A percentile compares a stretch with the other conserved stretches of the same genome.
These are phyloP conservation scores for Saccopteryx leptura DNA, from an alignment of 2,113 vertebrate genomes.

Conservation along the genomic window DNA sequence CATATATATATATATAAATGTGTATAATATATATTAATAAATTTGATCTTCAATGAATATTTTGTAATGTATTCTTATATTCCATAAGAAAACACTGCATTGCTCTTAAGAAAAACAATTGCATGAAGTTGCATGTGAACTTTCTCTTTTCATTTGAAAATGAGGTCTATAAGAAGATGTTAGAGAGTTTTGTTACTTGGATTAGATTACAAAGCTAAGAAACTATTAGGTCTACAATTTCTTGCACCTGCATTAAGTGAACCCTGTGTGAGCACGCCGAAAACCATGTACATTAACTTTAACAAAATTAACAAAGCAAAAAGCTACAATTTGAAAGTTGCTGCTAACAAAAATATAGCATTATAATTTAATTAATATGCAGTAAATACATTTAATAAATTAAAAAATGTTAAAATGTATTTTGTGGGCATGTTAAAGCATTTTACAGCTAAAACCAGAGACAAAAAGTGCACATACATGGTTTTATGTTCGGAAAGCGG, in stretches of 20 bases:
- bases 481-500: conserved; percentile 98
- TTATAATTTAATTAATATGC: neutral
- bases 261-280: conserved; percentile 78
- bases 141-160: conserved; percentile 80
- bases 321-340: conserved; percentile 60
- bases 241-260: conserved; percentile 88
- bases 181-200: conserved; percentile 83
- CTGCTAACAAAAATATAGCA: conserved; percentile 69
- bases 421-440: conserved; percentile 44
- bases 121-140: conserved; percentile 75
- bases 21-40: neutral
- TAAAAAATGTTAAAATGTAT: conserved; percentile 41
- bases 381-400: conserved; percentile 66
- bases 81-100: conserved; percentile 73
- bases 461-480: conserved; percentile 91
- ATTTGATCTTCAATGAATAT: conserved; percentile 82
- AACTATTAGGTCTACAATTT: conserved; percentile 86
- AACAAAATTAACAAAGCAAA: conserved; percentile 68
- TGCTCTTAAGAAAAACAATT: conserved; percentile 76
- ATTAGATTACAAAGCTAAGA: conserved; percentile 90
- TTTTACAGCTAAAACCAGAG: neutral
- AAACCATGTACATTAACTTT: conserved; percentile 76
- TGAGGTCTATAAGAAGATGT: conserved; percentile 79
- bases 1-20: conserved; percentile 70
- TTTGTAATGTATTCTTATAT: conserved; percentile 75